Base-by-base conservation (phyloP, 2,113 vertebrate genomes). In the Ahaetulla prasina region DNA sequence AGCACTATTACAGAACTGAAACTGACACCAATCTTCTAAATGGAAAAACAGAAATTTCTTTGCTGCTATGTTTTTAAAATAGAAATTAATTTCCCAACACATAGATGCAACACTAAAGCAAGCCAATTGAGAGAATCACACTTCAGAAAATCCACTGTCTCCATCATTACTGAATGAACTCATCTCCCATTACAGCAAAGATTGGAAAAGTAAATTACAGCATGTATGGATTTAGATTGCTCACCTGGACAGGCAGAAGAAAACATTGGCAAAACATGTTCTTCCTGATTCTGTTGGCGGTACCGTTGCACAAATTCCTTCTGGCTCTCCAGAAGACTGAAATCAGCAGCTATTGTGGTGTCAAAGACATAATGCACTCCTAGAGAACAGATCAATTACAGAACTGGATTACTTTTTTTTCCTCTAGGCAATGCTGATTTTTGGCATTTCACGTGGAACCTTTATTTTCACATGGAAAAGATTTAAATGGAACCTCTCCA, bases 181-280 rank as follows among this genome's bases (percentile, higher is more conserved):
- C 22, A 45, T 89, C 92, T n/a, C 92, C 27, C 14, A 88, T 39
- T 53, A 49, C 52, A 20, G 18, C 14, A 23, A 43, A 0, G 55
- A 12, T n/a, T 80, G 1, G 0, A 11, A 25, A 91, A 85, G 50
- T 27, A 90, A 14, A 74, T 3, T 22, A 47, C 0, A 52, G 43
- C 63, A 68, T 45, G 89, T 30, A 91, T 84, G 22, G 89, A 22
- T 57, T 45, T 88, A 4, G 1, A 23, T 74, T 3, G 89, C 96
- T 98, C 96, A 99, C 99, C 99, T 91, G 99, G 99, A 94, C 99
- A 99, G 68, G 99, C 98, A 25, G 99, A 99, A 92, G 99, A 98
- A 97, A 99, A 98, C 99, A 99, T 99, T 22, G 99, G 99, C 94
- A 99, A 95, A 14, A 98, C 97, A 6, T 98, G 97, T 84, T 97